Evolutionary conservation across 2,797 vertebrate genomes (phyloP), one percentile per base, ranked within the genome.

Genomic region (Anguilla marmorata): DNA sequence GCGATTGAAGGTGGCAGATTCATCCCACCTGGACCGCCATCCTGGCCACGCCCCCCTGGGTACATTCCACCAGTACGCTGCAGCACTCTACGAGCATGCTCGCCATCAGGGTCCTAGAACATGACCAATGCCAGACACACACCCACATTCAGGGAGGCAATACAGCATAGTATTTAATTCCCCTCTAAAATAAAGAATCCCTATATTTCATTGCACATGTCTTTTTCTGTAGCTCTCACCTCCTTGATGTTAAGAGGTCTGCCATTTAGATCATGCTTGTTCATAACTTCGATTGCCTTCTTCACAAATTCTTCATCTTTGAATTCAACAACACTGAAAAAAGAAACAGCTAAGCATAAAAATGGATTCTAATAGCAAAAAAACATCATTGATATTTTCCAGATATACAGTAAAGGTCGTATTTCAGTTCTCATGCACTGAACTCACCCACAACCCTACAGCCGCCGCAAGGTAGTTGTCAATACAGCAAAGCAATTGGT

Each of bases 241-340:
- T 98, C 98, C 94, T 99, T 99, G 93, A 99, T 99, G 95, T 98
- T 99, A 86, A 99, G 96, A 19, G 98, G 98, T 92, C 98, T 96
- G 94, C 99, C 98, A 94, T 94, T 98, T 89, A 99, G 95, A 91
- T 99, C 98, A 85, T 99, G 97, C 91, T 99, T 99, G 93, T 98
- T 98, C 99, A 99, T 99, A 82, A 97, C 96, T 89, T 98, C 97
- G 88, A 99, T 93, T 0, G 99, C 98, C 93, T 99, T 99, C 94
- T 96, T 98, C 91, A 99, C 98, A 96, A 99, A 99, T 93, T 99
- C 98, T 94, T 98, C 98, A 95, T 99, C 98, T 96, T 97, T 99
- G 93, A 99, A 99, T 95, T 99, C 99, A 91, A 99, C 98, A 94
- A 99, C 98, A 93, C 99, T 99, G 95, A 84, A 90, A 82, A 83